Conservation (phyloP, 2,797 vertebrate species). For the Dallia pectoralis region DNA sequence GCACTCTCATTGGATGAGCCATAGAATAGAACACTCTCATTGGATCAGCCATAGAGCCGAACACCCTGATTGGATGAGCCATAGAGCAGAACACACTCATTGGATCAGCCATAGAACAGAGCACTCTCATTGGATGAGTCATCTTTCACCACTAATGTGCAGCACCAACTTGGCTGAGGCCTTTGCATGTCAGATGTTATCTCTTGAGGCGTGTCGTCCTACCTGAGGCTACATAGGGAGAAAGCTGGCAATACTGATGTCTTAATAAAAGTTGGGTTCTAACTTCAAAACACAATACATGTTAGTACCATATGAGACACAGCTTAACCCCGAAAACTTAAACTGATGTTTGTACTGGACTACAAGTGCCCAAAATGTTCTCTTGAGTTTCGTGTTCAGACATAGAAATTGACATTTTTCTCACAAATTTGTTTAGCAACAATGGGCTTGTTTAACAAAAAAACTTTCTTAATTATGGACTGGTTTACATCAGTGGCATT, state of each 20-base stretch:
- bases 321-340: not conserved
- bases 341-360: not conserved
- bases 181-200: constrained; percentile 26
- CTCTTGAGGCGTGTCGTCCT: constrained; percentile 66
- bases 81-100: too few species aligned
- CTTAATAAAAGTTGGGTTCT: constrained; percentile 38
- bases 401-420: not conserved
- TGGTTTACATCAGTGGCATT: constrained; percentile 58
- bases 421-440: not conserved
- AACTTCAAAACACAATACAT: constrained; percentile 40
- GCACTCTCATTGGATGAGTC: not conserved
- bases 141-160: not conserved
- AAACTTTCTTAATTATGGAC: constrained; percentile 16
- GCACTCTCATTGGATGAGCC: too few species aligned
- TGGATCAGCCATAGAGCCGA: too few species aligned
- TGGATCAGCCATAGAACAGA: too few species aligned
- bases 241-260: constrained; percentile 71
- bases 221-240: constrained; percentile 69
- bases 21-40: too few species aligned
- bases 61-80: too few species aligned
- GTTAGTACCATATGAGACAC: constrained; percentile 14
- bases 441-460: not conserved
- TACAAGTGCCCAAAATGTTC: too few species aligned
- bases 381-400: not conserved
- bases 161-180: not conserved